Evolutionary conservation across 2,888 invertebrate species (phyloP).

Genomic region (Exocentrus adspersus): DNA sequence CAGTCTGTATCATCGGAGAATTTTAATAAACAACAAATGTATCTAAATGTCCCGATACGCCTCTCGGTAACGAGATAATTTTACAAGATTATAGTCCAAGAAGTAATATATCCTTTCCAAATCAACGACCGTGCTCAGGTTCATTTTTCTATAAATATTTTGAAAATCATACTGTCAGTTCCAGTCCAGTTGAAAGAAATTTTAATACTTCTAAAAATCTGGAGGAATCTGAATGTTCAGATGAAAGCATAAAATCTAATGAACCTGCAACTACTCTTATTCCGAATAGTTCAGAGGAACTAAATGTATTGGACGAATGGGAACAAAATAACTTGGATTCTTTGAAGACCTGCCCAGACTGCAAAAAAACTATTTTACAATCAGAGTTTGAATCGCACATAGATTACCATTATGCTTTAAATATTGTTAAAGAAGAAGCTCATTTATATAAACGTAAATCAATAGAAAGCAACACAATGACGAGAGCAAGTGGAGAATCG

Average conservation of each 20-base stretch:
- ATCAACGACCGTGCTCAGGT: constrained; percentile 11
- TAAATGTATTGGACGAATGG: background rate
- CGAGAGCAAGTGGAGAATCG: constrained; percentile 27
- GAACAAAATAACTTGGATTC: constrained; percentile 34
- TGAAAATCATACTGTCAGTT: constrained; percentile 30
- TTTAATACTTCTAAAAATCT: constrained; percentile 55
- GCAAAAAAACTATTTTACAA: constrained; percentile 70
- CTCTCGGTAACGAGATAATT: background rate
- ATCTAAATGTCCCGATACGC: background rate
- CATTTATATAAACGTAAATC: constrained; percentile 48
- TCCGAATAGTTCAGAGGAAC: background rate
- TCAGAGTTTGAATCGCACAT: constrained; percentile 77
- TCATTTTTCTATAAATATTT: constrained; percentile 53
- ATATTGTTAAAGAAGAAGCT: constrained; percentile 55
- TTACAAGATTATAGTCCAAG: background rate
- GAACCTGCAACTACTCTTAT: background rate
- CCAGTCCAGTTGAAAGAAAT: constrained; percentile 40
- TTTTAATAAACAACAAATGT: background rate
- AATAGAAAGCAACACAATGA: constrained; percentile 18
- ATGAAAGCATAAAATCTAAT: constrained; percentile 2
- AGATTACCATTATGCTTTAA: constrained; percentile 84
- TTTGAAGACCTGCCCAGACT: constrained; percentile 73
- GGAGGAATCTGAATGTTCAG: constrained; percentile 20
- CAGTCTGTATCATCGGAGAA: constrained; percentile 24
- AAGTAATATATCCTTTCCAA: background rate